Evolutionary conservation across 2,888 invertebrate genomes (phyloP), one percentile per base, ranked within the genome.

Genomic region (Therioaphis trifolii): DNA sequence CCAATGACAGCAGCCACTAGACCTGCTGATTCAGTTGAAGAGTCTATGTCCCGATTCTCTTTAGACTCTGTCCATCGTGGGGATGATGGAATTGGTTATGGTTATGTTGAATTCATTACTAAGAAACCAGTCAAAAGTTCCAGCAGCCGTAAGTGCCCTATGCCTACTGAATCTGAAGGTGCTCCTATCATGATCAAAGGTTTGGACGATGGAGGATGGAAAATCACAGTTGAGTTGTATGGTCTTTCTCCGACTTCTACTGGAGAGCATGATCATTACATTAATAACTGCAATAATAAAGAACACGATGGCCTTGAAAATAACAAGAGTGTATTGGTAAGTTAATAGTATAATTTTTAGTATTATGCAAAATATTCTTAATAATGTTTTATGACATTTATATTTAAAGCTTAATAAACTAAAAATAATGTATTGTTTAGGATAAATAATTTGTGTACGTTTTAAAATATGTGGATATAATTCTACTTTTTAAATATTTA

Each of bases 211-310:
- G 40, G 24, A 4, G 78, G 40, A 27, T 78, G 78, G 78, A 78
- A 78, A 78, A 55, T 78, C 24, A 78, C 78, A 0, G 21, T 78
- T 27, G 78, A 78, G 40, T 18, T 78, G n/a, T 78, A 78, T 40
- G 78, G 78, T 5, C 40, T 78, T 40, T 68, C 68, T 3, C 63
- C 77, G 14, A 77, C 68, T 27, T 40, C 4, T 12, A 12, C 52
- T 21, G 52, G 52, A 35, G 77, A 52, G 2, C 18, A 11, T 49
- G 49, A 68, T 1, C 3, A 58, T 18, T 55, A 68, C 5, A 52
- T 2, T 77, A 21, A n/a, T 15, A 9, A 15, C 35, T 40, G 7
- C 11, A 78, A 55, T 43, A 27, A 18, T 5, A 69, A 78, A 4
- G 68, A 78, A 27, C 66, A 78, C 5, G 29, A 77, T 21, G 15